phyloP scores from a whole-genome alignment of 1,140 invertebrate species.

The Eupristina koningsbergeri region DNA sequence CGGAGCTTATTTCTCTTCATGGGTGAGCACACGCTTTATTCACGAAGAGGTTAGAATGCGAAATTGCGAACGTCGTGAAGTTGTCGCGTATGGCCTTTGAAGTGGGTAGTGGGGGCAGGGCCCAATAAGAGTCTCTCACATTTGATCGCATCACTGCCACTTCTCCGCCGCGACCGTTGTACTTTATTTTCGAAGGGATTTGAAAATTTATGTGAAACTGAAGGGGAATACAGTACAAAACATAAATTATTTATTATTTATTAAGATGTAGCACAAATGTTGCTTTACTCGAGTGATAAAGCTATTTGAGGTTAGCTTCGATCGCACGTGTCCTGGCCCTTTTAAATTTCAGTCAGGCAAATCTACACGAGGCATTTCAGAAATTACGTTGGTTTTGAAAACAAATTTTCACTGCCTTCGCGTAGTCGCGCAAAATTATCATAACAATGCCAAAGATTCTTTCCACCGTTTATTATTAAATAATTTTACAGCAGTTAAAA shows the following conservation, averaged over 20 bases:
- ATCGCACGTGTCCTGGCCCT: background rate
- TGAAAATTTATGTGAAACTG: slow-evolving; percentile 1
- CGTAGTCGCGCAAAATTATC: background rate
- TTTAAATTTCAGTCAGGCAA: background rate
- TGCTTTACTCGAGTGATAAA: background rate
- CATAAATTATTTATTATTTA: slow-evolving; percentile 11
- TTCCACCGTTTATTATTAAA: slow-evolving; percentile 1
- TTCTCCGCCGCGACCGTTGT: background rate
- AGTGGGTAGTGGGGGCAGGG: too few species aligned
- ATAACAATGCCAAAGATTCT: background rate
- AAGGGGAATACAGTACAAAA: background rate
- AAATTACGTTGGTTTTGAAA: background rate
- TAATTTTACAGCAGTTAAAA: slow-evolving; percentile 35
- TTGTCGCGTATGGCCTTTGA: background rate
- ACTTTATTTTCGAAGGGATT: background rate
- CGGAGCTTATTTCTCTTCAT: background rate
- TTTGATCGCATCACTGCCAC: slow-evolving; percentile 14
- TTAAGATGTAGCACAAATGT: background rate
- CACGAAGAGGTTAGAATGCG: background rate
- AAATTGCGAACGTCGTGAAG: background rate
- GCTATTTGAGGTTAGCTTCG: background rate
- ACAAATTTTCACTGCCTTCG: too few species aligned
- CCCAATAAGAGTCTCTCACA: background rate
- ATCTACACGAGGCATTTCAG: background rate
- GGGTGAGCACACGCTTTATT: background rate